Base-by-base conservation (phyloP, 2,888 invertebrate species). In the Halictus quadricinctus region DNA sequence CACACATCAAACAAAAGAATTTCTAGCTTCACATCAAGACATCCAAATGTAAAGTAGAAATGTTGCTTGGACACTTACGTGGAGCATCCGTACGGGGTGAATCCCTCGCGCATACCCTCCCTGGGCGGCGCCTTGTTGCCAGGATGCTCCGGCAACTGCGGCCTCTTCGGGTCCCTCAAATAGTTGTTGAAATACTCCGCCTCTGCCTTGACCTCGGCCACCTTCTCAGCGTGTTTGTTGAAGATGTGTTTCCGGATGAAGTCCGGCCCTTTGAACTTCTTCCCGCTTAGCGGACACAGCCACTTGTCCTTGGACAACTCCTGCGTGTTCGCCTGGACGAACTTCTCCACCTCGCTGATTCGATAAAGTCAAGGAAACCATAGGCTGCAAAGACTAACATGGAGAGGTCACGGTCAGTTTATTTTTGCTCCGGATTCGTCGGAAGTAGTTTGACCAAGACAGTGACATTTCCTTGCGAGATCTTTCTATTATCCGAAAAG, bases 161-260 rank as follows among this genome's bases (percentile, higher is more conserved):
- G 99, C 73, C 99, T 96, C 91, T 99, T 98, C 7, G 98, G 97
- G 95, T 99, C 99, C 90, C 97, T 96, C 91, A 97, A 95, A 95
- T 99, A 99, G 95, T 99, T 99, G 95, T 99, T 99, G 95, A 99
- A 99, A 95, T 98, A 99, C 92, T 98, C 97, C 81, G 99, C 99
- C 95, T 99, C 99, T 92, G 98, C 98, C 88, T 98, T 98, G 1
- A 99, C 99, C 95, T 99, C 99, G 64, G 99, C 98, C 70, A 99
- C 97, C 95, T 99, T 99, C 93, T 99, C 99, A 0, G 95, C 97
- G 93, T 99, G 99, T 93, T 99, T 99, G 94, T 99, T 99, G 93
- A 98, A 98, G 88, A 99, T 99, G 94, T 99, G 99, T 94, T 99
- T 99, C 85, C 98, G 97, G 50, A 99, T 99, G 95, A 99, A 99